Conservation (phyloP, 2,797 vertebrate genomes). For the Pyrrhura leucotis region DNA sequence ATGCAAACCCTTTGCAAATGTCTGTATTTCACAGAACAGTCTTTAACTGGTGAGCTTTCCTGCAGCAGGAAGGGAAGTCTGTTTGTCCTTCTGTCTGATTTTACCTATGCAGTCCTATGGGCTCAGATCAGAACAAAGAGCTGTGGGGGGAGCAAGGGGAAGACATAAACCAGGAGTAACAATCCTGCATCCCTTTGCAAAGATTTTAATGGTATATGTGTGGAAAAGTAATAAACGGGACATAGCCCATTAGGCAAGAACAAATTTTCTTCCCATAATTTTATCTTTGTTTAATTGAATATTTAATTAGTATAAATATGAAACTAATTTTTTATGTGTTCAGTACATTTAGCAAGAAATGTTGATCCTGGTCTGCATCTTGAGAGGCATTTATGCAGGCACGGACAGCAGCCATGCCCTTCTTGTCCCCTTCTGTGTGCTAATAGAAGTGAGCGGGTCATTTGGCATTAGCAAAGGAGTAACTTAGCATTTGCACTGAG, state of each 20-base stretch:
- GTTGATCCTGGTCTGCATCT: conserved; percentile 36
- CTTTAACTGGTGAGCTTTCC: background rate
- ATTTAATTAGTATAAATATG: conserved; percentile 83
- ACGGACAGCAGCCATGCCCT: conserved; percentile 68
- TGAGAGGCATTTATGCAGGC: conserved; percentile 48
- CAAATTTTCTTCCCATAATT: conserved; percentile 78
- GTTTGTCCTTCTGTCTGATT: background rate
- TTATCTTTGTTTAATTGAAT: conserved; percentile 86
- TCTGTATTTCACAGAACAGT: background rate
- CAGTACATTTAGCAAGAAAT: conserved; percentile 75
- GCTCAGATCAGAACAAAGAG: conserved; percentile 50
- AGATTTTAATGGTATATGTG: conserved; percentile 75
- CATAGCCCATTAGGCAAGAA: conserved; percentile 83
- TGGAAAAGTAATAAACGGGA: conserved; percentile 76
- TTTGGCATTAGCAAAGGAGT: conserved; percentile 96
- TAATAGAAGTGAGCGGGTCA: conserved; percentile 97
- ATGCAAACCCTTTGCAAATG: background rate
- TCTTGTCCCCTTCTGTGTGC: conserved; percentile 81
- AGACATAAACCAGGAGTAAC: conserved; percentile 30
- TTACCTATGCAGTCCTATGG: background rate
- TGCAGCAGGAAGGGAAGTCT: background rate
- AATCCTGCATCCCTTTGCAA: conserved; percentile 7
- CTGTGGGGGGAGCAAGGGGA: background rate
- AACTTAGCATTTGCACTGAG: conserved; percentile 98
- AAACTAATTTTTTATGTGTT: conserved; percentile 73